A percentile compares a stretch with the other conserved stretches of the same genome.
Conservation (phyloP, 2,113 vertebrate genomes). For the Perca schrenkii region DNA sequence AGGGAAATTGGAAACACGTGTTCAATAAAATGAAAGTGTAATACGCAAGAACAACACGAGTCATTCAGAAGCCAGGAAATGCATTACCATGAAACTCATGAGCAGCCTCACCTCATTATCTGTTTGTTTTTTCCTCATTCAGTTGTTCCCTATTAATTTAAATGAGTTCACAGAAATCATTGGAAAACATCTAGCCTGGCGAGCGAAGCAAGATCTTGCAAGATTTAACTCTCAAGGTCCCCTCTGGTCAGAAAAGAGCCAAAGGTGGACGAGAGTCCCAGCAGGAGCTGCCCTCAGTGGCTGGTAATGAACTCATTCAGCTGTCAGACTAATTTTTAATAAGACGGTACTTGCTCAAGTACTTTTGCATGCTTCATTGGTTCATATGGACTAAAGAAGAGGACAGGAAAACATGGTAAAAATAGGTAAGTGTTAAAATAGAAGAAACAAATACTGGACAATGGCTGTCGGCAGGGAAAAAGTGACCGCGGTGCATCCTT, state of each 20-base stretch:
- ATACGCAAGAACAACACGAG: slow-evolving; percentile 73
- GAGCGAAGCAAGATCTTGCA: slow-evolving; percentile 25
- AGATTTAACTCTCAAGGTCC: slow-evolving; percentile 52
- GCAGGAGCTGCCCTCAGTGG: slow-evolving; percentile 57
- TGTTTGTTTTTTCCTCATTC: slow-evolving; percentile 19
- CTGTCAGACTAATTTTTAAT: slow-evolving; percentile 72
- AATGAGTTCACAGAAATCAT: slow-evolving; percentile 53
- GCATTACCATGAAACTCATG: slow-evolving; percentile 44
- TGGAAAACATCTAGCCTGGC: slow-evolving; percentile 44
- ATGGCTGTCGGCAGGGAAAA: not conserved
- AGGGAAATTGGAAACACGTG: slow-evolving; percentile 72
- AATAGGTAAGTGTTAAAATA: slow-evolving; percentile 1
- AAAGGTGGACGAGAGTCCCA: slow-evolving; percentile 60
- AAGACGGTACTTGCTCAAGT: slow-evolving; percentile 46
- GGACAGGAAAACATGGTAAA: not conserved
- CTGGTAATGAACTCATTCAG: slow-evolving; percentile 70
- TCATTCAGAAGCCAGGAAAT: slow-evolving; percentile 70
- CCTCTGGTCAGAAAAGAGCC: slow-evolving; percentile 57
- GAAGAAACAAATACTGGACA: not conserved
- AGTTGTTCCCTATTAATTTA: slow-evolving; percentile 62
- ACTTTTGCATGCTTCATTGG: slow-evolving; percentile 54
- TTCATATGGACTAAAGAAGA: slow-evolving; percentile 33
- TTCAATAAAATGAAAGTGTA: slow-evolving; percentile 73
- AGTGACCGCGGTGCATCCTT: not conserved
- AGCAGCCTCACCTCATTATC: slow-evolving; percentile 30